Evolutionary conservation across 2,113 vertebrate species (phyloP).

Genomic region (Anhinga rufa): DNA sequence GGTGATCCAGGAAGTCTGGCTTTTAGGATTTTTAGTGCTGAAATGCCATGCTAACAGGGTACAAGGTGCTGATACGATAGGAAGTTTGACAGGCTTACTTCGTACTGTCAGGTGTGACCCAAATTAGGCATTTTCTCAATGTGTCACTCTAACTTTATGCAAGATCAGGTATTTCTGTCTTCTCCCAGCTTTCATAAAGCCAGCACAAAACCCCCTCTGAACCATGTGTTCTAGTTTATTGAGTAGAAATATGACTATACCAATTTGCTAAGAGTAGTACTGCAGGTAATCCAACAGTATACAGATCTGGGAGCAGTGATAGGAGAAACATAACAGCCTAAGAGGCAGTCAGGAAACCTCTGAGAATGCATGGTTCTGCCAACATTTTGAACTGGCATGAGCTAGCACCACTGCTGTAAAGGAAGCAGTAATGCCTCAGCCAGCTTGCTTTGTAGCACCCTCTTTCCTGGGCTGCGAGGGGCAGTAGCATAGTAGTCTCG

Average conservation of each 20-base stretch:
- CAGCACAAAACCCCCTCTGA: neutral
- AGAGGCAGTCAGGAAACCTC: neutral
- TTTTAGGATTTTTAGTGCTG: neutral
- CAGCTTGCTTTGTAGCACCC: neutral
- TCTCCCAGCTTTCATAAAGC: neutral
- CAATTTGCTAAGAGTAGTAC: neutral
- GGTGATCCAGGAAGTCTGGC: neutral
- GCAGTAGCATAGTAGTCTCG: accelerated
- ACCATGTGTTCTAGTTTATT: neutral
- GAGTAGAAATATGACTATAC: neutral
- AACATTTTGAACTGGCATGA: neutral
- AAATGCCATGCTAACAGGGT: neutral
- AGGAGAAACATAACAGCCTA: neutral
- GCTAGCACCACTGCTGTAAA: neutral
- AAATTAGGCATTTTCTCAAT: neutral
- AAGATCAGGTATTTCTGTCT: neutral
- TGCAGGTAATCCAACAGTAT: neutral
- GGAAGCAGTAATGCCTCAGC: neutral
- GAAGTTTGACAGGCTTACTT: neutral
- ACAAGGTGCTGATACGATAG: neutral
- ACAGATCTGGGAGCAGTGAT: neutral
- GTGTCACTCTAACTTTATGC: neutral
- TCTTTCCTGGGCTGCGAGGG: neutral
- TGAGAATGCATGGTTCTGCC: neutral
- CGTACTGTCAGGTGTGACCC: neutral